Conservation (phyloP, 2,888 invertebrate species). For the Campoplex nolae region DNA sequence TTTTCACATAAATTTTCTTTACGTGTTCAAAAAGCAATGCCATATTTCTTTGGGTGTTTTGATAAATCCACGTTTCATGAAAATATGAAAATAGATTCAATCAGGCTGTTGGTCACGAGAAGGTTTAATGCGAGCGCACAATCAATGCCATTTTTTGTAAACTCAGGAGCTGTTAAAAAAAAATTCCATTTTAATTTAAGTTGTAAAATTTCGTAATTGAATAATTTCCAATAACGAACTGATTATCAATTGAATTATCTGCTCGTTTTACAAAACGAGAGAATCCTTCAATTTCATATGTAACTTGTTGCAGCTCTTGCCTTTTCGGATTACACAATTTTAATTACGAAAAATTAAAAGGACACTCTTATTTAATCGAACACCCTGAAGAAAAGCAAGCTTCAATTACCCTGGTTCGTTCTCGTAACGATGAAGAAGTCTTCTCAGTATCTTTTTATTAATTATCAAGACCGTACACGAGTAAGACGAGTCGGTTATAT, state of each 20-base stretch:
- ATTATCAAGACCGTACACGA: not conserved
- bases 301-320: not conserved
- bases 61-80: too few species aligned
- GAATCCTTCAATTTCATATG: not conserved
- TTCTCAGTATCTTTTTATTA: not conserved
- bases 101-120: too few species aligned
- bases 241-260: not conserved
- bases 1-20: too few species aligned
- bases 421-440: not conserved
- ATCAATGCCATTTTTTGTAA: not conserved
- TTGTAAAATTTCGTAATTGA: not conserved
- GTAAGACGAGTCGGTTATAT: not conserved
- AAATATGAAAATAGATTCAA: too few species aligned
- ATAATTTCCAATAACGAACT: not conserved
- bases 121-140: too few species aligned
- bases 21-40: too few species aligned
- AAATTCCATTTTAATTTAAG: not conserved
- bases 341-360: not conserved
- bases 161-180: not conserved
- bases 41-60: too few species aligned
- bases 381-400: not conserved
- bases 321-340: not conserved
- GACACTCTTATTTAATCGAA: not conserved
- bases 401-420: not conserved
- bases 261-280: not conserved